These are phyloP conservation scores for Xenentodon cancila DNA, from an alignment of 2,797 vertebrate species.

Conservation along the genomic window DNA sequence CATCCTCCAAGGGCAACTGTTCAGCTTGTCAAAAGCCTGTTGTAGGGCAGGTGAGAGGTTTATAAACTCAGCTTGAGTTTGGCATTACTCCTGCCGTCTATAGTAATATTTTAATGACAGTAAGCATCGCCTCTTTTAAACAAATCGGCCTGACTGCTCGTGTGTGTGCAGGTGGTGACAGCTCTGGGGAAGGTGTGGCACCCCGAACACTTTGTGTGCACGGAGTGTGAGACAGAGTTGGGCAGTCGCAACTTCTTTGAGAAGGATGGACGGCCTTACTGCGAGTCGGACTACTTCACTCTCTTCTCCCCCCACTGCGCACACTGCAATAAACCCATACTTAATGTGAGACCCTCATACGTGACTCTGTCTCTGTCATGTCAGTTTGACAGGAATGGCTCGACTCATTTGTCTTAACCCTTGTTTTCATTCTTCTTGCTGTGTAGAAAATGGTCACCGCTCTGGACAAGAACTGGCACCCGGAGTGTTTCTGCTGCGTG, in stretches of 20 bases:
- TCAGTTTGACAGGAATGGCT: neutral
- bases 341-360: slow-evolving; percentile 81
- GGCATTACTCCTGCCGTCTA: too few relatives aligned
- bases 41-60: slow-evolving; percentile 86
- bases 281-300: slow-evolving; percentile 91
- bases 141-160: neutral
- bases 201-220: slow-evolving; percentile 92
- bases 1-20: slow-evolving; percentile 90
- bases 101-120: too few relatives aligned
- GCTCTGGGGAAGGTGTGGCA: slow-evolving; percentile 93
- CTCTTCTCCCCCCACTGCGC: slow-evolving; percentile 92
- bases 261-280: slow-evolving; percentile 92
- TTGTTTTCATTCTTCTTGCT: neutral
- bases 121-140: neutral
- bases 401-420: neutral
- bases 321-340: slow-evolving; percentile 90
- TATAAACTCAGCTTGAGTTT: too few relatives aligned
- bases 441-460: slow-evolving; percentile 94
- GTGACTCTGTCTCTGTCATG: neutral
- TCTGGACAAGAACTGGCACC: slow-evolving; percentile 94
- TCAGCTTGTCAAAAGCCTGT: slow-evolving; percentile 92
- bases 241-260: slow-evolving; percentile 94
- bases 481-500: slow-evolving; percentile 93
- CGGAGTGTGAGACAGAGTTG: slow-evolving; percentile 86
- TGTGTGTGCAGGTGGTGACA: slow-evolving; percentile 85